Evolutionary conservation across 2,113 vertebrate species (phyloP).

Genomic region (Chloebia gouldiae): DNA sequence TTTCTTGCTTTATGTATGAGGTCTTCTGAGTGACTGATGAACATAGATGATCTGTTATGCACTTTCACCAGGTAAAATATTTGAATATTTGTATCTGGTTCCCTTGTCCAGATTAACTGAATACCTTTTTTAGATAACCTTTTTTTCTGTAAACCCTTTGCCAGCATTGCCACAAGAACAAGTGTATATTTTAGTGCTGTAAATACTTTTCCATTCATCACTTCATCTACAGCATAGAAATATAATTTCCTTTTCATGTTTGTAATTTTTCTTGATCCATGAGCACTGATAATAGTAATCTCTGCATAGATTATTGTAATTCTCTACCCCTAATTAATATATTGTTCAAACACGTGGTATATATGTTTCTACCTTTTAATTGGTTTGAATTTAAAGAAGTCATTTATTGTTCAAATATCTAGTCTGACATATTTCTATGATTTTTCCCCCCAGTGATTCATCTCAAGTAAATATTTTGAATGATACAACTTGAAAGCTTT

Average conservation of each 20-base stretch:
- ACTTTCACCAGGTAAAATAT: neutral
- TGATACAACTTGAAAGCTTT: neutral
- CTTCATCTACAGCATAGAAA: neutral
- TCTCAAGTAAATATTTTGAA: neutral
- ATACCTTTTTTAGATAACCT: too few species aligned
- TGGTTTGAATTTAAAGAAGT: neutral
- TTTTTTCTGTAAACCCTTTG: neutral
- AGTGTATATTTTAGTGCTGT: neutral
- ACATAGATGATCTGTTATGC: neutral
- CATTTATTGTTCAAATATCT: neutral
- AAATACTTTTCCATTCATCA: neutral
- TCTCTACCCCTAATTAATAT: neutral
- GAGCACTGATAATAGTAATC: neutral
- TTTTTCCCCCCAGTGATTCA: neutral
- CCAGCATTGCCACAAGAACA: neutral
- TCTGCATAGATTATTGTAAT: neutral
- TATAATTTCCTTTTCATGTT: neutral
- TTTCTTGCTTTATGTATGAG: neutral
- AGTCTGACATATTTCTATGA: neutral
- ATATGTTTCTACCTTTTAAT: neutral
- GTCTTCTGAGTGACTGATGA: neutral
- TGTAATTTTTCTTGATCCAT: neutral
- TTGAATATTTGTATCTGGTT: neutral
- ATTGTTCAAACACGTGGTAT: neutral
- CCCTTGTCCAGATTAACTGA: neutral